phyloP scores from a whole-genome alignment of 2,797 vertebrate species.

The Myotis planiceps region DNA sequence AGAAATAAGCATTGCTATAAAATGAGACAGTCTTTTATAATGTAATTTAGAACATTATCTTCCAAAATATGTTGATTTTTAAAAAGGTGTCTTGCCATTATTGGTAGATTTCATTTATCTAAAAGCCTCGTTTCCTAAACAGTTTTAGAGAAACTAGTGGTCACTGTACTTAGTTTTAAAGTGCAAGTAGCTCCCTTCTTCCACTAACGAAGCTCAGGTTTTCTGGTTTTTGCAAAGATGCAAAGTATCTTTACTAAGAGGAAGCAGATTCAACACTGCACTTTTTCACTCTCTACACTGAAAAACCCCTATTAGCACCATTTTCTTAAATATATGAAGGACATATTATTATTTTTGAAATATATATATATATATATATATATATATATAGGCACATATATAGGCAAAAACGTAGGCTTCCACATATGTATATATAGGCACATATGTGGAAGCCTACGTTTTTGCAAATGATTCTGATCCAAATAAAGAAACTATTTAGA shows the following conservation, averaged over 20 bases:
- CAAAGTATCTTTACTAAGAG: neutral
- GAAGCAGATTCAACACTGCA: neutral
- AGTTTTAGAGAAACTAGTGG: neutral
- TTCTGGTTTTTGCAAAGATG: neutral
- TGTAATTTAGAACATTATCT: neutral
- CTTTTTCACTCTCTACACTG: neutral
- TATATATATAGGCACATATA: neutral
- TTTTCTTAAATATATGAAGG: neutral
- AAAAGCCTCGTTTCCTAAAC: neutral
- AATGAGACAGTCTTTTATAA: slow-evolving; percentile 19
- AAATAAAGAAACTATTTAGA: slow-evolving; percentile 13
- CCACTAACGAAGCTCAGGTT: neutral
- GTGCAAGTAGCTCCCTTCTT: neutral
- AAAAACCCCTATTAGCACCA: neutral
- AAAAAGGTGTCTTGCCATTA: neutral
- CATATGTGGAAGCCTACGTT: neutral
- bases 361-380: neutral
- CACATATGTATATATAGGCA: neutral
- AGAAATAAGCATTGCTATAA: slow-evolving; percentile 3
- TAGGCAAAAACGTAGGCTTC: no score
- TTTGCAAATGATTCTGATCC: slow-evolving; percentile 16
- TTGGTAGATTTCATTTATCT: neutral
- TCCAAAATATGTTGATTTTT: neutral
- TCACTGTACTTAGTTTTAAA: neutral
- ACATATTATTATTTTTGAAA: slow-evolving; percentile 5